Percentiles rank a stretch among this genome's conserved stretches.
phyloP scores from a whole-genome alignment of 2,113 vertebrate genomes.

The Macaca mulatta region DNA sequence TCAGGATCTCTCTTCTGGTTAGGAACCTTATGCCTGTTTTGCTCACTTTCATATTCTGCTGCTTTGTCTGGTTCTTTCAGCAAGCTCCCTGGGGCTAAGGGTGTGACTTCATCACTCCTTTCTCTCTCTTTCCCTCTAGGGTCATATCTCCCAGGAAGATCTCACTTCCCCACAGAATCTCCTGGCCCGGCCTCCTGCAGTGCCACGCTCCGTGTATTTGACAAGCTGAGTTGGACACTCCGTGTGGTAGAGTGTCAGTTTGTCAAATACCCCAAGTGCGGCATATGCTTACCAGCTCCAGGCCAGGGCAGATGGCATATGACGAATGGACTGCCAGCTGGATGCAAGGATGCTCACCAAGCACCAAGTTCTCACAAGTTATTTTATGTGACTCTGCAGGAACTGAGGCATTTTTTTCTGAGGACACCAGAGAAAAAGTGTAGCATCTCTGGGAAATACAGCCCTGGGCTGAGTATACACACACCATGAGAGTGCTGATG shows the following conservation, averaged over 20 bases:
- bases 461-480: background rate
- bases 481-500: background rate
- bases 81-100: background rate
- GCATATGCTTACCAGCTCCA: slow-evolving; percentile 84
- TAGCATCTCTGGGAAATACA: background rate
- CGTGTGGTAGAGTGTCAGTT: slow-evolving; percentile 96
- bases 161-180: background rate
- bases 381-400: background rate
- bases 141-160: slow-evolving; percentile 19
- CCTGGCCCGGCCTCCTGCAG: slow-evolving; percentile 59
- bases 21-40: background rate
- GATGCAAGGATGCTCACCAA: background rate
- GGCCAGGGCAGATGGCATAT: rapidly evolving
- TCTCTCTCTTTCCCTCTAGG: slow-evolving; percentile 49
- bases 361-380: background rate
- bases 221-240: slow-evolving; percentile 98
- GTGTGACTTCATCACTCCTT: background rate
- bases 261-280: slow-evolving; percentile 99
- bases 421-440: background rate
- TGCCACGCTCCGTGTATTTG: slow-evolving; percentile 98
- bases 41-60: background rate
- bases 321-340: background rate
- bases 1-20: background rate
- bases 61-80: background rate
- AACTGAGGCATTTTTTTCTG: background rate